Percentiles rank a stretch among this genome's conserved stretches.
phyloP scores from a whole-genome alignment of 2,797 vertebrate species.

The Enteromius viviparus region DNA sequence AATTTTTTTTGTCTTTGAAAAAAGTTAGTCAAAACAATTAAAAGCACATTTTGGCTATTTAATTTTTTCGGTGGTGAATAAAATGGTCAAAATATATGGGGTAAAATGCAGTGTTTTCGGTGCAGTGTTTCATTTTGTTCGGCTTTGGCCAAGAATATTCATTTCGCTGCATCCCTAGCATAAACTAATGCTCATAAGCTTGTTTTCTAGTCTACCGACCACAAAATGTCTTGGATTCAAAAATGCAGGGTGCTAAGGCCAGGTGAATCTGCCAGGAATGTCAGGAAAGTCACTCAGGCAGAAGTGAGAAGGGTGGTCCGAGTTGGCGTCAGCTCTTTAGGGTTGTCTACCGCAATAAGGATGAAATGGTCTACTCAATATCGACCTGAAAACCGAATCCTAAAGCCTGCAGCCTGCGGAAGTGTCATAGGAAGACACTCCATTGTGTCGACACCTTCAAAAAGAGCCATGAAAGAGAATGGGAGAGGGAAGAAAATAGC shows the following conservation, averaged over 20 bases:
- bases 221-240: conserved; percentile 22
- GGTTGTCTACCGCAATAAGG: conserved; percentile 38
- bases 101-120: too few relatives aligned
- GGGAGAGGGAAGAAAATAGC: conserved; percentile 18
- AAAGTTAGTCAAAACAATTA: too few relatives aligned
- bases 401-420: conserved; percentile 21
- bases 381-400: conserved; percentile 35
- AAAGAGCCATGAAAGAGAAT: conserved; percentile 34
- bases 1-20: too few relatives aligned
- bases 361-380: conserved; percentile 26
- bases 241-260: conserved; percentile 6
- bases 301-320: conserved; percentile 26
- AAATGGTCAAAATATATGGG: too few relatives aligned
- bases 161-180: neutral
- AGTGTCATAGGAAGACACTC: conserved; percentile 34
- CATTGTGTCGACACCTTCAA: conserved; percentile 31
- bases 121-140: too few relatives aligned
- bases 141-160: too few relatives aligned
- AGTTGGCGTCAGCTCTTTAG: conserved; percentile 42
- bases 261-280: conserved; percentile 44
- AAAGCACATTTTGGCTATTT: too few relatives aligned
- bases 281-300: conserved; percentile 42
- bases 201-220: conserved; percentile 10
- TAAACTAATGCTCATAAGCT: neutral
- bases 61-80: too few relatives aligned